Conservation (phyloP, 2,797 vertebrate genomes). For the Onychomys torridus region DNA sequence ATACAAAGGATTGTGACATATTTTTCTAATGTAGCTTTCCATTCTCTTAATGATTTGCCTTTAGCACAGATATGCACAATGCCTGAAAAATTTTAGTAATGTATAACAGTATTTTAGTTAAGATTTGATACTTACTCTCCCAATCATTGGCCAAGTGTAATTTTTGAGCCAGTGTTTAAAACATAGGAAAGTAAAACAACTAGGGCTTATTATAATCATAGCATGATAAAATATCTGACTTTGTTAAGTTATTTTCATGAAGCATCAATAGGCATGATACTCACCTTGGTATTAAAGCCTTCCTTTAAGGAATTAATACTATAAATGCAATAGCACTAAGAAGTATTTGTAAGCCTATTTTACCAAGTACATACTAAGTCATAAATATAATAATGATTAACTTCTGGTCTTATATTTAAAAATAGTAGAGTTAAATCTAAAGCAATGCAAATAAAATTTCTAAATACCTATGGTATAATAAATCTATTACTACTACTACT, state of each 20-base stretch:
- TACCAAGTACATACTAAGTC: neutral
- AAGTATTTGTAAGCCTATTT: neutral
- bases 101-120: neutral
- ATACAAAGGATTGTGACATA: neutral
- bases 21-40: neutral
- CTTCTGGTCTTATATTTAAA: neutral
- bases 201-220: neutral
- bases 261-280: too few species aligned
- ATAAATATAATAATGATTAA: neutral
- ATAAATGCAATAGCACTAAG: neutral
- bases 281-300: neutral
- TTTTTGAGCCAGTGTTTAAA: neutral
- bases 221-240: neutral
- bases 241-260: neutral
- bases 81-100: neutral
- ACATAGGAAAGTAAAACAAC: neutral
- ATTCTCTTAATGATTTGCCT: neutral
- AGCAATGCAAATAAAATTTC: neutral
- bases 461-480: too few species aligned
- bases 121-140: neutral
- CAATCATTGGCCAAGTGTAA: neutral
- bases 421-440: neutral
- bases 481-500: neutral
- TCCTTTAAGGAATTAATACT: neutral
- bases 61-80: neutral